Base-by-base conservation (phyloP, 2,888 invertebrate genomes). In the Pyrocoelia pectoralis region DNA sequence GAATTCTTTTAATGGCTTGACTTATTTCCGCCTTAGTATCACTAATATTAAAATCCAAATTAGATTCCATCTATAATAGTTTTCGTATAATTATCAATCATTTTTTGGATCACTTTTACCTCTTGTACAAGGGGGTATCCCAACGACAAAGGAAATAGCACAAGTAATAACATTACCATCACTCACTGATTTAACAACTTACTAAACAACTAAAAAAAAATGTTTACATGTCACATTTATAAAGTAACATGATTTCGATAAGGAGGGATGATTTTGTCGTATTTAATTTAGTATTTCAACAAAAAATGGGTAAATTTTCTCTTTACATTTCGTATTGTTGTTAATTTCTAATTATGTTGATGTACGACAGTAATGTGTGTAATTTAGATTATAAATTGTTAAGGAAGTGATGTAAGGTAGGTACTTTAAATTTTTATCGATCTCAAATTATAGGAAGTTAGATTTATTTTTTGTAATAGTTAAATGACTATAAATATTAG, bases 1-100 rank as follows among this genome's bases (percentile, higher is more conserved):
- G 52, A 29, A 63, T 54, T 50, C 53, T 49, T 55, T 63, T 24
- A 29, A 63, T 50, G 2, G 58, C 41, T 24, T 40, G 38, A 17
- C 40, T 38, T 24, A n/a, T n/a, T n/a, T n/a, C n/a, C n/a, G n/a
- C n/a, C n/a, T n/a, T n/a, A n/a, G n/a, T n/a, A n/a, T n/a, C n/a
- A n/a, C n/a, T n/a, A n/a, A n/a, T n/a, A 24, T 24, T 24, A 24
- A 24, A 24, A 24, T 24, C 8, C 8, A 24, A 24, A 5, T 24
- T 24, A 38, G n/a, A 38, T 38, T 38, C 38, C n/a, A 38, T 38
- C 10, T n/a, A 9, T 38, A 38, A 38, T 41, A 12, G 8, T 10
- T 41, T 3, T 41, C 8, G n/a, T 13, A 13, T 41, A 41, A 8
- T 41, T 3, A 41, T 12, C 2, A 2, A 41, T 13, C 14, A 13